Evolutionary conservation across 2,888 invertebrate genomes (phyloP).

Genomic region (Troilus luridus): DNA sequence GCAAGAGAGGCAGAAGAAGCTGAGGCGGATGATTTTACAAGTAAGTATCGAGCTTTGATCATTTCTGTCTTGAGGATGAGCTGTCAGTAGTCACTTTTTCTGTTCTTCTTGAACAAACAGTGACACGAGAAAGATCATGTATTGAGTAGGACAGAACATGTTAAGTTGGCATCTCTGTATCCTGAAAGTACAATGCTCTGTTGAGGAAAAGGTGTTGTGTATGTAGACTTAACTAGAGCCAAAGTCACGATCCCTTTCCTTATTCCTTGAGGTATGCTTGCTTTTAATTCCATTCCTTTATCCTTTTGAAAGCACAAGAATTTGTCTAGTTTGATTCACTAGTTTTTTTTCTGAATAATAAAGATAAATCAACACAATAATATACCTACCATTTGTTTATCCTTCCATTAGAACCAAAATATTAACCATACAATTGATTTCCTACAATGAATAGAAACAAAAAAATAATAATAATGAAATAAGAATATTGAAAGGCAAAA

Average conservation of each 20-base stretch:
- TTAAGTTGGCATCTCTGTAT: constrained; percentile 28
- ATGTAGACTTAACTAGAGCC: constrained; percentile 43
- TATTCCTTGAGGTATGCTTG: constrained; percentile 7
- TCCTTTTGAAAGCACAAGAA: neutral
- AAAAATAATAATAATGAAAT: too few relatives aligned
- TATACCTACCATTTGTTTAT: neutral
- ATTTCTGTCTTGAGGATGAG: constrained; percentile 50
- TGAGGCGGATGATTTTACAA: constrained; percentile 96
- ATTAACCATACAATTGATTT: too few relatives aligned
- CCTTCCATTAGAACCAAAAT: neutral
- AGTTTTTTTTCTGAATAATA: neutral
- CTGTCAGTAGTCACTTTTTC: constrained; percentile 48
- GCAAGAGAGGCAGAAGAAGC: constrained; percentile 96
- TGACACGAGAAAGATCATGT: constrained; percentile 17
- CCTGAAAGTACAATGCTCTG: constrained; percentile 47
- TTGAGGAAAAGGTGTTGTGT: constrained; percentile 51
- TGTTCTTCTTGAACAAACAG: constrained; percentile 29
- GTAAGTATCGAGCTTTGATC: constrained; percentile 73
- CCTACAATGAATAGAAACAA: too few relatives aligned
- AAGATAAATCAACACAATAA: neutral
- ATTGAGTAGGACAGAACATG: constrained; percentile 36
- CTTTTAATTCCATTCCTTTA: neutral
- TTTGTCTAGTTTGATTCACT: neutral
- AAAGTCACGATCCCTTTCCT: neutral
- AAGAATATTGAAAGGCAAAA: too few relatives aligned